Evolutionary conservation across 1,140 invertebrate species (phyloP).

Genomic region (Drosophila auraria): DNA sequence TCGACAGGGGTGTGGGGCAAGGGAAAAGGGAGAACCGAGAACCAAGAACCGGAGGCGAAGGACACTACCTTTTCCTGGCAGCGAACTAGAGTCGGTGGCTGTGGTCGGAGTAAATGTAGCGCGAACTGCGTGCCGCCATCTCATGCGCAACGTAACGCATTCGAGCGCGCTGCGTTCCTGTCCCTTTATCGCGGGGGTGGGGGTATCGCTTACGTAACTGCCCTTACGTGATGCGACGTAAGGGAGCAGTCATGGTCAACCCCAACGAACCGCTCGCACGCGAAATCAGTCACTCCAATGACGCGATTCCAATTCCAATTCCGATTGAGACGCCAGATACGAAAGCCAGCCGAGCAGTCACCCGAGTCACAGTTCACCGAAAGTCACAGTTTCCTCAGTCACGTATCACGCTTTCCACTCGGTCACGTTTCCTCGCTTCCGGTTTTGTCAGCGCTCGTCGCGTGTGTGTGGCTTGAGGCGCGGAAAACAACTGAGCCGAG

Average conservation of each 20-base stretch:
- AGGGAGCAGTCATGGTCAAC: conserved; percentile 10
- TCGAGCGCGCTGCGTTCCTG: conserved; percentile 61
- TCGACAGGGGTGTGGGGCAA: conserved; percentile 22
- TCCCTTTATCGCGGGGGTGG: background rate
- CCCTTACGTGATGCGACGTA: conserved; percentile 31
- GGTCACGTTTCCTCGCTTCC: conserved; percentile 34
- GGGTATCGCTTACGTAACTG: conserved; percentile 40
- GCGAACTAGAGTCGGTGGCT: conserved; percentile 68
- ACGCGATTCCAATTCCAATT: conserved; percentile 34
- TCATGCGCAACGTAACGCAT: conserved; percentile 78
- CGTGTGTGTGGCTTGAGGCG: conserved; percentile 73
- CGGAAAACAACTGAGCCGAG: conserved; percentile 67
- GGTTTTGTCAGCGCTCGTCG: conserved; percentile 36
- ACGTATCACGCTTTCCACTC: background rate
- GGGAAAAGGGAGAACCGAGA: background rate
- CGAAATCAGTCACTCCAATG: conserved; percentile 46
- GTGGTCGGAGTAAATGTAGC: conserved; percentile 77
- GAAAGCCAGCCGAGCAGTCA: conserved; percentile 36
- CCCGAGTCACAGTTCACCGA: conserved; percentile 27
- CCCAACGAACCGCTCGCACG: conserved; percentile 1
- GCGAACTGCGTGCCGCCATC: conserved; percentile 81
- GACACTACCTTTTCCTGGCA: conserved; percentile 47
- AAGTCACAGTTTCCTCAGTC: conserved; percentile 5
- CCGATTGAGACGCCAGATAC: conserved; percentile 43
- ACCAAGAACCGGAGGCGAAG: background rate